A percentile compares a stretch with the other conserved stretches of the same genome.
These are phyloP conservation scores for Globicephala melas DNA, from an alignment of 2,113 vertebrate species.

Conservation along the genomic window DNA sequence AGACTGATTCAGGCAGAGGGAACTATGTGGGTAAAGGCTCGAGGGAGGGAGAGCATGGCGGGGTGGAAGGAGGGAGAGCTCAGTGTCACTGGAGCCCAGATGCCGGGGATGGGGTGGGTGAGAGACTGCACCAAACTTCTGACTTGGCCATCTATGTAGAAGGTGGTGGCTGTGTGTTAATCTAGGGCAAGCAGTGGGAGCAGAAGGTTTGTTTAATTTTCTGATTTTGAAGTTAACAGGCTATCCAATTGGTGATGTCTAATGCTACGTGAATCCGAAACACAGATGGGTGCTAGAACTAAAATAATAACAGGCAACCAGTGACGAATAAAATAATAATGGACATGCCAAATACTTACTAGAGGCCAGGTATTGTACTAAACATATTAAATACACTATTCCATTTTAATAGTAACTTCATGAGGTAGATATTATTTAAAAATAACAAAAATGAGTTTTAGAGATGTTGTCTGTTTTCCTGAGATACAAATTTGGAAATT, in stretches of 20 bases:
- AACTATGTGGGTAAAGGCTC: neutral
- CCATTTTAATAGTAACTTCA: neutral
- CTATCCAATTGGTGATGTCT: neutral
- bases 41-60: neutral
- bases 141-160: neutral
- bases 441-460: neutral
- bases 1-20: neutral
- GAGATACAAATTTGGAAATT: neutral
- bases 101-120: rapidly evolving
- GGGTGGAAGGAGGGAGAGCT: neutral
- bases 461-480: neutral
- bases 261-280: neutral
- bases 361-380: neutral
- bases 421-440: neutral
- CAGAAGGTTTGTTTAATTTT: neutral
- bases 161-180: rapidly evolving
- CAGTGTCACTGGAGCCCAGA: too few species aligned
- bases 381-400: neutral
- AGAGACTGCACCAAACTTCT: neutral
- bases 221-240: neutral
- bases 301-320: neutral
- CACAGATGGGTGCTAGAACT: neutral
- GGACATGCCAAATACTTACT: neutral
- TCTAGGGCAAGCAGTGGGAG: neutral
- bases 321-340: neutral